Conservation (phyloP, 2,888 invertebrate genomes). For the Eucera pruinosa region DNA sequence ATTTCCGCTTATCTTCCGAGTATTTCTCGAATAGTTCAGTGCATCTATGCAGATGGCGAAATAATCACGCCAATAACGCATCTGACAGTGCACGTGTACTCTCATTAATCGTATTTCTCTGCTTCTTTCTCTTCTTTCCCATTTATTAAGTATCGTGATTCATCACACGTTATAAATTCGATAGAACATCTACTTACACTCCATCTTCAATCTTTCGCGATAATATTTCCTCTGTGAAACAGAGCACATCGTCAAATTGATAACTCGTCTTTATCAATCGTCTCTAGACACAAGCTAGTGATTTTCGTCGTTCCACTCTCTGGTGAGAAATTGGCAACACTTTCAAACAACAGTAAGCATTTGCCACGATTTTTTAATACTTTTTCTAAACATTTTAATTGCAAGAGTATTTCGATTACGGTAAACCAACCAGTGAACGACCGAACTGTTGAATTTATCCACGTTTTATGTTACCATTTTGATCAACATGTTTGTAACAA, state of each 20-base stretch:
- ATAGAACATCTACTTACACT: neutral
- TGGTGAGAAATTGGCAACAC: constrained; percentile 14
- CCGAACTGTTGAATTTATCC: too few relatives aligned
- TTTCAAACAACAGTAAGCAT: constrained; percentile 13
- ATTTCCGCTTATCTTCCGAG: neutral
- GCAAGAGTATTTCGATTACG: too few relatives aligned
- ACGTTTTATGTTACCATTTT: too few relatives aligned
- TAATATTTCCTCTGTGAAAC: too few relatives aligned
- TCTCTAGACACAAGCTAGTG: neutral
- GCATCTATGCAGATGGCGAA: constrained; percentile 28
- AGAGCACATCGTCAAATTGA: too few relatives aligned
- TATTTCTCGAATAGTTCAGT: neutral
- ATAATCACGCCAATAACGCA: neutral
- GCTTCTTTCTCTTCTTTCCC: neutral
- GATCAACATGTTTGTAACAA: too few relatives aligned
- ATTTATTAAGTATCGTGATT: neutral
- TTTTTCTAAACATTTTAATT: too few relatives aligned
- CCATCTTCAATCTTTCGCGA: too few relatives aligned
- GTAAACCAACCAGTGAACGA: too few relatives aligned
- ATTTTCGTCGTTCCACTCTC: neutral
- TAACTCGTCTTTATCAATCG: neutral
- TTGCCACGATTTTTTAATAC: neutral
- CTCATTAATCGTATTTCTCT: neutral
- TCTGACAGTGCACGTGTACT: neutral
- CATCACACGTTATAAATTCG: neutral